A percentile compares a stretch with the other conserved stretches of the same genome.
Conservation (phyloP, 2,797 vertebrate genomes). For the Chelmon rostratus region DNA sequence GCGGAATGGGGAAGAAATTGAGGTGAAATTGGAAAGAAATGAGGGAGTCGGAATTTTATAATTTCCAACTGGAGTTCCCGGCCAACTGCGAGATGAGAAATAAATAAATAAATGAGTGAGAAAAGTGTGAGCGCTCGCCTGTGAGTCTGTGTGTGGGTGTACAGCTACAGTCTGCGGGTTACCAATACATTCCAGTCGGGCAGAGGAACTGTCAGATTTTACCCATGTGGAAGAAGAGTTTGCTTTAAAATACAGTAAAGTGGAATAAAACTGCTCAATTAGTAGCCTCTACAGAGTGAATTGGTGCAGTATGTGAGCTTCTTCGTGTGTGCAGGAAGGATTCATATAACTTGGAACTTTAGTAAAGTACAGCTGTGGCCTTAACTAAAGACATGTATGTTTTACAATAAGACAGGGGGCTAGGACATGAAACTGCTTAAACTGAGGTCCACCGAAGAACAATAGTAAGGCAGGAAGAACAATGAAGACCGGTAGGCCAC, state of each 20-base stretch:
- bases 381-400: neutral
- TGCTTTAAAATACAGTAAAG: constrained; percentile 7
- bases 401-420: neutral
- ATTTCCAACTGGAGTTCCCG: constrained; percentile 48
- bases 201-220: constrained; percentile 39
- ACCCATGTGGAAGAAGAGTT: constrained; percentile 36
- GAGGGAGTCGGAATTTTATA: constrained; percentile 58
- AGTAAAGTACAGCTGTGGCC: too few species aligned
- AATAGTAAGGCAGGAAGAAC: neutral
- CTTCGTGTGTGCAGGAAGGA: neutral
- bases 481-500: neutral
- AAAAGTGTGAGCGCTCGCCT: constrained; percentile 43
- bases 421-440: neutral
- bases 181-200: constrained; percentile 42
- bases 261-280: constrained; percentile 6
- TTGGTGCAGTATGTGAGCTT: neutral
- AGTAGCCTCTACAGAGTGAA: neutral
- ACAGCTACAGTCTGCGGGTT: constrained; percentile 51
- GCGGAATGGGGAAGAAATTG: constrained; percentile 38
- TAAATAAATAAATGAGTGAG: constrained; percentile 48
- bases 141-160: constrained; percentile 61
- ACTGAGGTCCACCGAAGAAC: neutral
- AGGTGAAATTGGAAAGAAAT: constrained; percentile 65
- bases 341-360: neutral
- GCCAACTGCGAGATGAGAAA: constrained; percentile 57